Conservation (phyloP, 64 coral and sea anemone species). For the Orbicella faveolata region DNA sequence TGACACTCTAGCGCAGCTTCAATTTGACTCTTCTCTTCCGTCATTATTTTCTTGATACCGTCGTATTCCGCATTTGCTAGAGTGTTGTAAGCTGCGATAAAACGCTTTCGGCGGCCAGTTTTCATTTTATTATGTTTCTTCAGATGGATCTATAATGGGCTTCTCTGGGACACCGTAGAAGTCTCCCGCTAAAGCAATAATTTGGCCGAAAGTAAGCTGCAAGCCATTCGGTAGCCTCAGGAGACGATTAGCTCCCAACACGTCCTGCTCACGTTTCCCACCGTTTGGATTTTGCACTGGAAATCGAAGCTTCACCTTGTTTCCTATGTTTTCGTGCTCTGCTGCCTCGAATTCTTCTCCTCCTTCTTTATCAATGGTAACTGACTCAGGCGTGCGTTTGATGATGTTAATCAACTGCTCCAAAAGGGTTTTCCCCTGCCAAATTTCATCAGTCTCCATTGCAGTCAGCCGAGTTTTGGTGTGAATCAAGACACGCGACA, state of each 20-base stretch:
- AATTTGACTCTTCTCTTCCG: slow-evolving; percentile 36
- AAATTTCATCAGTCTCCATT: not conserved
- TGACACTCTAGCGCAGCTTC: slow-evolving; percentile 21
- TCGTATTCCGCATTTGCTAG: slow-evolving; percentile 32
- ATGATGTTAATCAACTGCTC: slow-evolving; percentile 39
- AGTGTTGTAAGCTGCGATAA: slow-evolving; percentile 48
- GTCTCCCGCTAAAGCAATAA: slow-evolving; percentile 63
- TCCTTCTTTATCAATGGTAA: not conserved
- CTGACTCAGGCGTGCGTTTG: slow-evolving; percentile 2
- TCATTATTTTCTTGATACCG: slow-evolving; percentile 59
- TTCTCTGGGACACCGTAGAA: slow-evolving; percentile 60
- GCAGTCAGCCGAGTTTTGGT: not conserved
- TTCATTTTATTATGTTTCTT: not conserved
- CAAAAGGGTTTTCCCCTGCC: slow-evolving; percentile 8
- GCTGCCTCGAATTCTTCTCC: slow-evolving; percentile 41
- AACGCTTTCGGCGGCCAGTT: slow-evolving; percentile 34
- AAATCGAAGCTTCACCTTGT: slow-evolving; percentile 54
- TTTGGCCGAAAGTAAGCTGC: slow-evolving; percentile 42
- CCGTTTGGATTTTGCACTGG: not conserved
- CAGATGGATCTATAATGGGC: slow-evolving; percentile 43
- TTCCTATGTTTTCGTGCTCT: slow-evolving; percentile 62
- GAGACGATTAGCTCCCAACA: not conserved
- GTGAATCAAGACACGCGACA: not conserved
- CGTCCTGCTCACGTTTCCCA: not conserved
- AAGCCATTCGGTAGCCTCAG: slow-evolving; percentile 46